Percentiles rank a stretch among this genome's conserved stretches.
Conservation (phyloP, 2,888 invertebrate species). For the Vesta saturnalis region DNA sequence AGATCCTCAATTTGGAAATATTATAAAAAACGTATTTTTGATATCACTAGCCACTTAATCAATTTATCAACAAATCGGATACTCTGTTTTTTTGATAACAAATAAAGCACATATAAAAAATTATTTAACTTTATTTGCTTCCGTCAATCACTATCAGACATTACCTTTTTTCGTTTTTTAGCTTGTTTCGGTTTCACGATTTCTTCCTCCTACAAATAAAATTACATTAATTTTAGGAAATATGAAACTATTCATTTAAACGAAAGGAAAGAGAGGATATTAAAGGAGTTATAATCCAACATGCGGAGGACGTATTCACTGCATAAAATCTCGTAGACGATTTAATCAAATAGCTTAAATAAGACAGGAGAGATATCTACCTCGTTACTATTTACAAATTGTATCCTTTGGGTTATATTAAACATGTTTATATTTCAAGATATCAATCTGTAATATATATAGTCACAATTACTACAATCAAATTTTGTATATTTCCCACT, state of each 20-base stretch:
- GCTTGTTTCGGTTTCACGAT: conserved; percentile 90
- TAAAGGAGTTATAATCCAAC: too few species aligned
- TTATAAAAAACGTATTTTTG: conserved; percentile 37
- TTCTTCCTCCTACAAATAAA: conserved; percentile 78
- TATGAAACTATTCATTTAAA: background rate
- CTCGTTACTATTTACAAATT: too few species aligned
- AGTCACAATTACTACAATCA: too few species aligned
- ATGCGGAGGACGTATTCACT: too few species aligned
- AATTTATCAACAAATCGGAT: conserved; percentile 30
- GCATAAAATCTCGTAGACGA: too few species aligned
- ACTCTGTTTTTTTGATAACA: conserved; percentile 19
- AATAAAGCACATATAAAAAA: conserved; percentile 21
- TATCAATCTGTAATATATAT: too few species aligned
- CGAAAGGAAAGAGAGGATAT: too few species aligned
- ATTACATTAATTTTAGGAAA: background rate
- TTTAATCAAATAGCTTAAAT: too few species aligned
- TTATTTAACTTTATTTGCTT: conserved; percentile 46
- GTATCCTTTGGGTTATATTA: too few species aligned
- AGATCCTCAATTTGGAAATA: background rate
- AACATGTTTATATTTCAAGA: too few species aligned
- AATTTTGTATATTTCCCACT: too few species aligned
- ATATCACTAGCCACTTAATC: conserved; percentile 48
- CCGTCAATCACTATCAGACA: conserved; percentile 93
- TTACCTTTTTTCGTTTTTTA: conserved; percentile 90
- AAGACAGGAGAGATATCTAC: too few species aligned